Base-by-base conservation (phyloP, 1,140 invertebrate genomes). In the Oryzaephilus surinamensis region DNA sequence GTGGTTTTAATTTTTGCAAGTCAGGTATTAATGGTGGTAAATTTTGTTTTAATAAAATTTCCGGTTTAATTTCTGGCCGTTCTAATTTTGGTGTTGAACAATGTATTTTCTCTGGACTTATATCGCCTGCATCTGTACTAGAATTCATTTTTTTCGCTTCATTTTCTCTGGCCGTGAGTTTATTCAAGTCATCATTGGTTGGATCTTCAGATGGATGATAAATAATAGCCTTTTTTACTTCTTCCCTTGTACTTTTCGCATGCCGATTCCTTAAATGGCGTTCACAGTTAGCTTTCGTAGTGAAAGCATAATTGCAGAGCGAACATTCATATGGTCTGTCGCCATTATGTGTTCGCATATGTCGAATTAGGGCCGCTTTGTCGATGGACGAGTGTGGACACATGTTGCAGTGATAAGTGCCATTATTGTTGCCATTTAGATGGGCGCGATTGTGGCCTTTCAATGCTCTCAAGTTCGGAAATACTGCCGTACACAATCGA, bases 251-350 rank as follows among this genome's bases (percentile, higher is more conserved):
- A 28, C 77, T 69, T 67, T 91, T 84, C 0, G 81, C 77, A 55
- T 97, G 93, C 1, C 88, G 69, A 69, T 97, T 86, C 55, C 91
- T 69, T 57, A 97, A 69, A 70, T 97, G 86, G 1, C 86, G 64
- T 61, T 91, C 86, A 54, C 86, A 91, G 50, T 91, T 91, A 0
- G 85, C 77, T 63, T 97, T 96, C 0, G 93, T 97, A 1, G 93
- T 97, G 61, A 97, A 97, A 1, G 91, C 89, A 51, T 89, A 95
- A 50, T 90, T 88, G 62, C 94, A 97, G 2, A 95, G 73, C 1
- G 79, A 76, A 55, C 94, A 97, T 56, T 95, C 87, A 55, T 90
- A 97, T 0, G 93, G 93, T 3, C 91, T 71, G 52, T 96, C 91
- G 0, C 92, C 92, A 55, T 94, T 96, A 64, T 97, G 93, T 2